Base-by-base conservation (phyloP, 2,113 vertebrate species). In the Triplophysa rosa region DNA sequence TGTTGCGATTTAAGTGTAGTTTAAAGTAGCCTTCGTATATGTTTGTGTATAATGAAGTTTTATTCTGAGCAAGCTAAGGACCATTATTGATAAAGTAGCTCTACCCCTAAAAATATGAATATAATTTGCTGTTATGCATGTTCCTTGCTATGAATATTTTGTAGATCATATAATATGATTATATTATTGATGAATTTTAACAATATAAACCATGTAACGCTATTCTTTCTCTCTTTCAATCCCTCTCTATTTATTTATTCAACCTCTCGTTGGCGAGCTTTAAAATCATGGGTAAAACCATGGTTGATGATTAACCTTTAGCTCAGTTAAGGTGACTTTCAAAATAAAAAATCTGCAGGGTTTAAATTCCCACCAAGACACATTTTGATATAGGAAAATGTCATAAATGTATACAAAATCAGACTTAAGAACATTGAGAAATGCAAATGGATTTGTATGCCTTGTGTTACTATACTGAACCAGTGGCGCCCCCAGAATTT, bases 211-310 rank as follows among this genome's bases (percentile, higher is more conserved):
- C 42, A 54, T 45, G 37, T 12, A 7, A 47, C 29, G 56, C 62
- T 56, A n/a, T 64, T 69, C 73, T 40, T 42, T 62, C 16, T 80
- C 47, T 73, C 61, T 62, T 12, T 66, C 16, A 67, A 56, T 69
- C 42, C 29, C 47, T 54, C 17, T 68, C 47, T 82, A 8, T 65
- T 69, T 16, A 24, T 65, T 52, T 67, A 13, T 64, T 63, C 63
- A 7, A 29, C 49, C 33, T 33, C 58, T 61, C 0, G n/a, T 37
- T 71, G 54, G n/a, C n/a, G 19, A n/a, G 52, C 16, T 19, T 56
- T 17, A 42, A 8, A 1, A 11, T 42, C 1, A 9, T 42, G 40
- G 10, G 19, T 2, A n/a, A 56, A 21, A n/a, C 54, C 17, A 56
- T 56, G 54, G 54, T 12, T 56, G 49, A 56, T 14, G 10, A 33